These are phyloP conservation scores for Drosophila melanosoma DNA, from an alignment of 2,888 invertebrate species.

Conservation along the genomic window DNA sequence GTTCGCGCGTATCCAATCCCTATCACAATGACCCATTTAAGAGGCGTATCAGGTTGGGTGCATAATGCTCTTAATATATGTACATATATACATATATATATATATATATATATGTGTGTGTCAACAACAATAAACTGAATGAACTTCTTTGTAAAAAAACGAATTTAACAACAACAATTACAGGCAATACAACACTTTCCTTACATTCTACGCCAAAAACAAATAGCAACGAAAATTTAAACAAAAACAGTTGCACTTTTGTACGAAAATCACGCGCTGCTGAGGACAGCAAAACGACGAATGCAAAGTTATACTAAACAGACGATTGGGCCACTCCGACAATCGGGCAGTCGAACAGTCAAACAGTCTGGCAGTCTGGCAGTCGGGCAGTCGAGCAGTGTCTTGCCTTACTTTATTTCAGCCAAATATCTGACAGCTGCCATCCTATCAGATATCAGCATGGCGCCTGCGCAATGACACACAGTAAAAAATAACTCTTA, in stretches of 20 bases:
- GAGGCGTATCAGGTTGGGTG: slow-evolving; percentile 12
- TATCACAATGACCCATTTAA: slow-evolving; percentile 34
- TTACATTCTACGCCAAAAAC: slow-evolving; percentile 13
- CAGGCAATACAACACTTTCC: slow-evolving; percentile 1
- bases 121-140: slow-evolving; percentile 1
- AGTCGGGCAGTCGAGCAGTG: slow-evolving; percentile 21
- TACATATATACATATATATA: neutral
- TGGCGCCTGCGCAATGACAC: slow-evolving; percentile 54
- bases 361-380: neutral
- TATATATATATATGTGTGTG: neutral
- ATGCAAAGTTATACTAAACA: slow-evolving; percentile 15
- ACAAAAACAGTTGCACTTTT: slow-evolving; percentile 15
- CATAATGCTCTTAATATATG: slow-evolving; percentile 5
- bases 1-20: slow-evolving; percentile 28
- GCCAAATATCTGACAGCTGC: slow-evolving; percentile 40
- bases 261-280: slow-evolving; percentile 24
- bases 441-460: slow-evolving; percentile 9
- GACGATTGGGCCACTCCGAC: neutral
- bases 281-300: slow-evolving; percentile 32
- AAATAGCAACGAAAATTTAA: slow-evolving; percentile 11
- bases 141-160: neutral
- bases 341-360: neutral
- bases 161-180: slow-evolving; percentile 5
- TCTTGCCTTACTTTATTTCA: slow-evolving; percentile 30
- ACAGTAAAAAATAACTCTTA: slow-evolving; percentile 1